Evolutionary conservation across 1,140 invertebrate genomes (phyloP).

Genomic region (Diachasma alloeum): DNA sequence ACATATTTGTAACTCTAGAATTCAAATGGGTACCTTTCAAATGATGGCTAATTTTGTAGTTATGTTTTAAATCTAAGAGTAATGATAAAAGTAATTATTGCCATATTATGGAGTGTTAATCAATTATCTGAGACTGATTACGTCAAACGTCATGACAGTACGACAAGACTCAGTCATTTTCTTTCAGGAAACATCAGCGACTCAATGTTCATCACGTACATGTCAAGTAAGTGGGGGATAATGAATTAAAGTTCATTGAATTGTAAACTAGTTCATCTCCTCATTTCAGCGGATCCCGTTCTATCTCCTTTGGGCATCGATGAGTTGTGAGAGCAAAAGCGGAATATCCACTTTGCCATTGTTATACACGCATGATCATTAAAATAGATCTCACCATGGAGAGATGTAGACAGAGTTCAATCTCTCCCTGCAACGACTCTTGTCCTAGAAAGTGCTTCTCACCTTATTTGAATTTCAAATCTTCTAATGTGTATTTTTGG

Average conservation of each 20-base stretch:
- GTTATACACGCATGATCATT: slow-evolving; percentile 35
- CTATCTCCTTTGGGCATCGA: background rate
- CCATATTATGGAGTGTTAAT: background rate
- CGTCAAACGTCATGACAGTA: slow-evolving; percentile 27
- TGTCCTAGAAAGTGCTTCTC: background rate
- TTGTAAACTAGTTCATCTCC: slow-evolving; percentile 28
- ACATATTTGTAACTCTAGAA: background rate
- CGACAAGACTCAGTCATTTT: slow-evolving; percentile 56
- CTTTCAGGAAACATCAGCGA: slow-evolving; percentile 66
- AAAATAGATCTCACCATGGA: slow-evolving; percentile 24
- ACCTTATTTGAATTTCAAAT: slow-evolving; percentile 63
- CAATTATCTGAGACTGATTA: slow-evolving; percentile 17
- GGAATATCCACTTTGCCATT: background rate
- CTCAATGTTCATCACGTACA: slow-evolving; percentile 62
- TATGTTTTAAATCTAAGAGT: background rate
- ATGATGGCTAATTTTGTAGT: background rate
- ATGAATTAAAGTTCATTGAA: background rate
- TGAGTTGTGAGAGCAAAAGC: background rate
- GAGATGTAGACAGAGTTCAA: slow-evolving; percentile 26
- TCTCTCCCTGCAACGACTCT: slow-evolving; percentile 21
- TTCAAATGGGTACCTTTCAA: background rate
- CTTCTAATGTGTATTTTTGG: slow-evolving; percentile 63
- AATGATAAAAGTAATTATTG: background rate
- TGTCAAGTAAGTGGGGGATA: slow-evolving; percentile 60
- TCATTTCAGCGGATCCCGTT: background rate